A percentile compares a stretch with the other conserved stretches of the same genome.
Conservation (phyloP, 2,113 vertebrate species). For the Cathartes aura region DNA sequence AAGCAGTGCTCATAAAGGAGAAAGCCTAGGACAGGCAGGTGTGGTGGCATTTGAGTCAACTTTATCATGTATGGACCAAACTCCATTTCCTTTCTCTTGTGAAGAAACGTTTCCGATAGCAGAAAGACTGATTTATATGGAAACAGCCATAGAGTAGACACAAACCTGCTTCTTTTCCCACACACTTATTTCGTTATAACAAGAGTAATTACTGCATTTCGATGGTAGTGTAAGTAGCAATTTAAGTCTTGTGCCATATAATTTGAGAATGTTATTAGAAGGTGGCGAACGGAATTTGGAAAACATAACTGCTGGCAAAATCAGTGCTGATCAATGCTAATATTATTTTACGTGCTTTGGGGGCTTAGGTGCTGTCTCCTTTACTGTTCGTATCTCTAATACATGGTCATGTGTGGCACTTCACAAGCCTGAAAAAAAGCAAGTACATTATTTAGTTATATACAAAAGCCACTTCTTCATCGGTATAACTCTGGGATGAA, state of each 20-base stretch:
- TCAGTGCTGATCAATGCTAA: neutral
- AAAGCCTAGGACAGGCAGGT: neutral
- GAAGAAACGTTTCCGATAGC: neutral
- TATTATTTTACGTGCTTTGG: neutral
- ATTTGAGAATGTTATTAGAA: conserved; percentile 2
- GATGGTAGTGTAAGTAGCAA: neutral
- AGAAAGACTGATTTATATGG: neutral
- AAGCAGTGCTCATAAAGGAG: neutral
- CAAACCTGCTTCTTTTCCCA: neutral
- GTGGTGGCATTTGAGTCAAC: neutral
- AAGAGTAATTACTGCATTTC: neutral
- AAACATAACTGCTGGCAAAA: neutral
- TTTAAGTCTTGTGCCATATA: neutral
- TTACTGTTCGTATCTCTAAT: neutral
- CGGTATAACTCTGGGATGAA: neutral
- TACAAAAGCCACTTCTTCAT: neutral
- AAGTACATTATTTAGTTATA: neutral
- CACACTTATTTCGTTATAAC: neutral
- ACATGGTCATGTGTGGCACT: neutral
- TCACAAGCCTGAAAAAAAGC: neutral
- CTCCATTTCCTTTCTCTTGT: neutral
- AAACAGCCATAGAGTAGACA: neutral
- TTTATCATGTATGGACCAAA: neutral
- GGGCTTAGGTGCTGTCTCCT: neutral
- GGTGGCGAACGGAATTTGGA: neutral